Evolutionary conservation across 2,888 invertebrate genomes (phyloP), one percentile per base, ranked within the genome.

Genomic region (Gastracanthus pulcherrimus): DNA sequence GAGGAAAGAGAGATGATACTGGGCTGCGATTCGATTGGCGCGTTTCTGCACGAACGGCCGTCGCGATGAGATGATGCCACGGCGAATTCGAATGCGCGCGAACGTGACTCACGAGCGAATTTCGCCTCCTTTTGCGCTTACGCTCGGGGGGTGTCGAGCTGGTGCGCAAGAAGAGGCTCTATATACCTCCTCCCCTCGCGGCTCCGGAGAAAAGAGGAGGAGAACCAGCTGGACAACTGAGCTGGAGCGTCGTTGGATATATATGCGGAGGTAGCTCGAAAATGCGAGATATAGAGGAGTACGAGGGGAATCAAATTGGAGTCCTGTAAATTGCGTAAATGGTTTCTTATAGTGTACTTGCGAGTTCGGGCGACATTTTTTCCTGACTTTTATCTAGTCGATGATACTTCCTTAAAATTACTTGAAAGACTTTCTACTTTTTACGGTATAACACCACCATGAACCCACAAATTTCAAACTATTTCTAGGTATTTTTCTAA

Each of bases 21-120:
- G 71, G 34, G 76, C 55, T 77, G 79, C 76, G 80, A 86, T 86
- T 86, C 85, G 83, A 86, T 86, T 85, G 83, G 66, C 76, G 83
- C 78, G 83, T 87, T 89, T 87, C 86, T 85, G 86, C 87, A 85
- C 86, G 86, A 87, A 72, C 84, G 84, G 58, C 81, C 83, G 81
- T 76, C 81, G 76, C 83, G 85, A 86, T 86, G 86, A 84, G 85
- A 82, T 60, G 83, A 82, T 82, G 72, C 80, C 76, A 78, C 81
- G 70, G 71, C 31, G 78, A 81, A 82, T 81, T 78, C 74, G n/a
- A n/a, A n/a, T n/a, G n/a, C n/a, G n/a, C n/a, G 83, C 66, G 76
- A 81, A 87, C 87, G 85, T 84, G 86, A 87, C 86, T 86, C 86
- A 85, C 85, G 81, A 88, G 86, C 86, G 51, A 74, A 78, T 74